These are phyloP conservation scores for Adela reaumurella DNA, from an alignment of 2,888 invertebrate genomes.

Conservation along the genomic window DNA sequence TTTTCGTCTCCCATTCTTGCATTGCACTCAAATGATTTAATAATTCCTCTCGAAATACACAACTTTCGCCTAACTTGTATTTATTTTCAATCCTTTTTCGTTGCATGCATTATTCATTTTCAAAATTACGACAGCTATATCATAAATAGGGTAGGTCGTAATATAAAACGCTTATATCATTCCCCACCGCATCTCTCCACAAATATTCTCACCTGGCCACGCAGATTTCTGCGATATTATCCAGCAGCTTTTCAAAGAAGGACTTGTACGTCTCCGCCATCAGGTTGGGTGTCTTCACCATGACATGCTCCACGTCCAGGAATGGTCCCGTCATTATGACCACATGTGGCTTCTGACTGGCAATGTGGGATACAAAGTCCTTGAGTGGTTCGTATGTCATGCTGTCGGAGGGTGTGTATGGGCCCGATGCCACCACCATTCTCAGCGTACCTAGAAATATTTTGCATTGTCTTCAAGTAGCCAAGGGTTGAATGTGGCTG, in stretches of 20 bases:
- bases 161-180: too few relatives aligned
- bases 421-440: conserved; percentile 77
- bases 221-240: conserved; percentile 59
- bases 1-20: too few relatives aligned
- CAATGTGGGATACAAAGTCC: conserved; percentile 68
- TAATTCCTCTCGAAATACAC: too few relatives aligned
- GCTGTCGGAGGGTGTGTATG: conserved; percentile 76
- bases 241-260: conserved; percentile 69
- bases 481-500: too few relatives aligned
- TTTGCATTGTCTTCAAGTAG: too few relatives aligned
- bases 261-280: conserved; percentile 68
- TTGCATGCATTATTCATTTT: too few relatives aligned
- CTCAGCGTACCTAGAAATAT: conserved; percentile 49
- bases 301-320: conserved; percentile 66
- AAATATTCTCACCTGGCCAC: conserved; percentile 44
- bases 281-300: conserved; percentile 53
- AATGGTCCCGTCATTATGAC: conserved; percentile 84
- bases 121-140: too few relatives aligned
- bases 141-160: too few relatives aligned
- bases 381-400: conserved; percentile 76
- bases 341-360: conserved; percentile 69
- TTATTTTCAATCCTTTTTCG: too few relatives aligned
- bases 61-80: too few relatives aligned
- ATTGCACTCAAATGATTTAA: too few relatives aligned
- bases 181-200: too few relatives aligned